phyloP scores from a whole-genome alignment of 1,140 invertebrate genomes.

The Littorina saxatilis region DNA sequence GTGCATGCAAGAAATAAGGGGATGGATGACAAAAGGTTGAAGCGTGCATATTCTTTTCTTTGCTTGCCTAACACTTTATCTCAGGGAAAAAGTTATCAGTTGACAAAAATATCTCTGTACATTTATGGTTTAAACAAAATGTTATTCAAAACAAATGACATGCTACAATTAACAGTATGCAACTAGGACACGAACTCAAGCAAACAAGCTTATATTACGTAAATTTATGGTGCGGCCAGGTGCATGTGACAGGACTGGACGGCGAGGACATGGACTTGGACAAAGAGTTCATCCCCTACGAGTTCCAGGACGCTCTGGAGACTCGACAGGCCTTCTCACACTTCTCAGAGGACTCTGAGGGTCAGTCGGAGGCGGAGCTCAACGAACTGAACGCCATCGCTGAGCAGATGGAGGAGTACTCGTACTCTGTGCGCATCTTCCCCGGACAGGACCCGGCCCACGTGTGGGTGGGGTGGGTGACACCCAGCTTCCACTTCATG shows the following conservation, averaged over 20 bases:
- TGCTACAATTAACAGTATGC: too few relatives aligned
- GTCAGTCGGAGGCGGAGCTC: slow-evolving; percentile 66
- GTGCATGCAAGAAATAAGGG: too few relatives aligned
- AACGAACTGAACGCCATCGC: slow-evolving; percentile 77
- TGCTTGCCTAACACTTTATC: too few relatives aligned
- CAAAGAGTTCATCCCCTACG: slow-evolving; percentile 65
- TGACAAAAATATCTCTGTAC: too few relatives aligned
- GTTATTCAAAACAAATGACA: too few relatives aligned
- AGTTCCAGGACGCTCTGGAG: slow-evolving; percentile 70
- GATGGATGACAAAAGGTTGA: too few relatives aligned
- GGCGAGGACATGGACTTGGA: slow-evolving; percentile 41
- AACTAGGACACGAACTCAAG: too few relatives aligned
- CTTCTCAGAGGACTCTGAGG: slow-evolving; percentile 68
- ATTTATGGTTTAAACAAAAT: too few relatives aligned
- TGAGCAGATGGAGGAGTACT: slow-evolving; percentile 97
- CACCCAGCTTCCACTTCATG: slow-evolving; percentile 93
- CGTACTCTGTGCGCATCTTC: slow-evolving; percentile 93
- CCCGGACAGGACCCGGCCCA: slow-evolving; percentile 98
- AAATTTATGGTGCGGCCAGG: too few relatives aligned
- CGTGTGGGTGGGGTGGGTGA: slow-evolving; percentile 98
- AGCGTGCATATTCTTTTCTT: too few relatives aligned
- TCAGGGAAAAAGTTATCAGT: too few relatives aligned
- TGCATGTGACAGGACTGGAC: slow-evolving; percentile 39
- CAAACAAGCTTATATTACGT: too few relatives aligned
- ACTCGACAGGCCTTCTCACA: slow-evolving; percentile 49